Conservation (phyloP, 2,888 invertebrate genomes). For the Neoaliturus tenellus region DNA sequence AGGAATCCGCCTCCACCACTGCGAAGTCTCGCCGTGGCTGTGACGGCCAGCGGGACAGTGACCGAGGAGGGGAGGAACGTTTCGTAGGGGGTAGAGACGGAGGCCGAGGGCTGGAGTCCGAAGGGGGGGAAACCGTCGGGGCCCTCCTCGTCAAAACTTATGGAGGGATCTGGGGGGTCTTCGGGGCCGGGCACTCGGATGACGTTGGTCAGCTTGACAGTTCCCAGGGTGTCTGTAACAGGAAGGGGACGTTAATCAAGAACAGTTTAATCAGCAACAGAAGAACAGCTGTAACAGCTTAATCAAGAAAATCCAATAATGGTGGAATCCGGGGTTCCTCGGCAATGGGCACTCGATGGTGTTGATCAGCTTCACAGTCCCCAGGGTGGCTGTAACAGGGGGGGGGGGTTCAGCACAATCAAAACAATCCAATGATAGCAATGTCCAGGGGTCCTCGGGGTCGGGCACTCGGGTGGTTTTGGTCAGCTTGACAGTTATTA, state of each 20-base stretch:
- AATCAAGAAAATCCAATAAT: too few relatives aligned
- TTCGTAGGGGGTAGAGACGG: constrained; percentile 89
- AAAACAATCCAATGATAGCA: too few relatives aligned
- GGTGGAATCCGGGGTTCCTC: too few relatives aligned
- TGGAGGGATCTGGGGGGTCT: constrained; percentile 78
- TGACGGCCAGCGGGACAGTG: constrained; percentile 89
- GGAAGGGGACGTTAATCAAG: not conserved
- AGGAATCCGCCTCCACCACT: constrained; percentile 88
- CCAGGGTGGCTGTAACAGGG: too few relatives aligned
- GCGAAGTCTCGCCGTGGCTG: constrained; percentile 86
- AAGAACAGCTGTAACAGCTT: too few relatives aligned
- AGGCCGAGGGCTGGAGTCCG: constrained; percentile 86
- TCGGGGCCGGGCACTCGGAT: constrained; percentile 87
- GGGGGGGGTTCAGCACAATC: too few relatives aligned
- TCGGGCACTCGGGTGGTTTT: too few relatives aligned
- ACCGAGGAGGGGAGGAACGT: constrained; percentile 90
- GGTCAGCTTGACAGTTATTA: too few relatives aligned
- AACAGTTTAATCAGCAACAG: too few relatives aligned
- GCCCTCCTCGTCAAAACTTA: constrained; percentile 87
- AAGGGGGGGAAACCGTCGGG: constrained; percentile 93
- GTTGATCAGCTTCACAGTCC: too few relatives aligned
- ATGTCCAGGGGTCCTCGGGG: too few relatives aligned
- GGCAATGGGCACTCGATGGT: too few relatives aligned
- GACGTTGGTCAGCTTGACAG: constrained; percentile 78
- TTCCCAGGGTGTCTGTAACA: not conserved